Conservation (phyloP, 2,888 invertebrate species). For the Rotaria sp. region DNA sequence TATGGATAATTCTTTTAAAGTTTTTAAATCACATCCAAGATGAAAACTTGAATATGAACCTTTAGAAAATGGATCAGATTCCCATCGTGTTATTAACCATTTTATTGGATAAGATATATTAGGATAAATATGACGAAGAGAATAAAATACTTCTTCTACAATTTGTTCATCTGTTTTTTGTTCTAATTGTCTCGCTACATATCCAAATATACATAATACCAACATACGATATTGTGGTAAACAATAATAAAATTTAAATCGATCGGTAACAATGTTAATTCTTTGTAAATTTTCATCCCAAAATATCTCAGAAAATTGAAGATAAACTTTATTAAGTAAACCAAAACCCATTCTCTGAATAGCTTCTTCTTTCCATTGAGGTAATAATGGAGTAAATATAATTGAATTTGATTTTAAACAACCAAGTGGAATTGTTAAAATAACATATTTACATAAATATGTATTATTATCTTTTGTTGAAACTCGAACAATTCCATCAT, state of each 20-base stretch:
- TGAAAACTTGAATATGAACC: slow-evolving; percentile 23
- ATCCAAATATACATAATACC: background rate
- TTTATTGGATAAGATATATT: background rate
- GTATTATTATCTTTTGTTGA: background rate
- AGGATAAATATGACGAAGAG: background rate
- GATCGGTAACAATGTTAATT: background rate
- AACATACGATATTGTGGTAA: background rate
- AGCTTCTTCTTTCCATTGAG: background rate
- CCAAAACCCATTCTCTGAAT: background rate
- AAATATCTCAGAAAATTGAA: background rate
- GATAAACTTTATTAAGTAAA: background rate
- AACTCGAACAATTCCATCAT: background rate
- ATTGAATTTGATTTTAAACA: background rate
- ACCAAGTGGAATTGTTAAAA: background rate
- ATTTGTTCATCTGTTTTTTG: background rate
- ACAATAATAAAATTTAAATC: background rate
- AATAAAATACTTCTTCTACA: background rate
- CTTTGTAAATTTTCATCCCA: background rate
- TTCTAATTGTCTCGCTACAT: background rate
- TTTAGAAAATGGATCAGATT: background rate
- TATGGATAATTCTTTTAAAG: background rate
- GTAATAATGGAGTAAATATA: background rate
- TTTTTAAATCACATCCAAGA: background rate
- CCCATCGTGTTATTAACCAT: background rate
- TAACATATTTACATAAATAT: background rate